Conservation (phyloP, 2,113 vertebrate genomes). For the Ia io region DNA sequence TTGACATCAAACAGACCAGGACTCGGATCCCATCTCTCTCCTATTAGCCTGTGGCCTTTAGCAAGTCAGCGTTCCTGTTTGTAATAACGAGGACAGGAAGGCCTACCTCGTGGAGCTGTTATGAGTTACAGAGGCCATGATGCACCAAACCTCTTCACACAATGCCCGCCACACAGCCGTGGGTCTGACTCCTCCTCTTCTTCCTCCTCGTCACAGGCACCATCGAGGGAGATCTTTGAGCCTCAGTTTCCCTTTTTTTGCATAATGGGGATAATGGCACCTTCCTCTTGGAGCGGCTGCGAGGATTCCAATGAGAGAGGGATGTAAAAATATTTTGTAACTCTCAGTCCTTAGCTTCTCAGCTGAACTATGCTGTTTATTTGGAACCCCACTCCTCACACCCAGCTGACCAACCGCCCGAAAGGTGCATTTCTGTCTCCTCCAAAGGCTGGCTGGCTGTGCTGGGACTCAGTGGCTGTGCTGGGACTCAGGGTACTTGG, state of each 20-base stretch:
- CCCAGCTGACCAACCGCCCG: neutral
- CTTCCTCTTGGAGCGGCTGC: neutral
- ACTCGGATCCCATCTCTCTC: neutral
- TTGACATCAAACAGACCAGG: neutral
- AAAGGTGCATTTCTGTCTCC: neutral
- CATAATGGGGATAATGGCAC: neutral
- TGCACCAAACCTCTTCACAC: neutral
- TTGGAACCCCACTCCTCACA: neutral
- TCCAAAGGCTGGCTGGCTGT: neutral
- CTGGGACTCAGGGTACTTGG: neutral
- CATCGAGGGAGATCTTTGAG: neutral
- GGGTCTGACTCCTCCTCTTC: neutral
- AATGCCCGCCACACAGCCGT: neutral
- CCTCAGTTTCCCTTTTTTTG: neutral
- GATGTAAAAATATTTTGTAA: neutral
- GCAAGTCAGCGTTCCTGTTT: neutral
- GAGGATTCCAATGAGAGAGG: neutral
- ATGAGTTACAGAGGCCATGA: neutral
- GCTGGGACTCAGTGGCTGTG: neutral
- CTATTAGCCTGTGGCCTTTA: neutral
- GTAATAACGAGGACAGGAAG: neutral
- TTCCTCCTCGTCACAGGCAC: fast-evolving
- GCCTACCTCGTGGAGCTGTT: neutral
- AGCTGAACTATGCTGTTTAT: neutral
- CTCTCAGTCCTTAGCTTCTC: neutral